Base-by-base conservation (phyloP, 2,888 invertebrate genomes). In the Agonopterix arenella region DNA sequence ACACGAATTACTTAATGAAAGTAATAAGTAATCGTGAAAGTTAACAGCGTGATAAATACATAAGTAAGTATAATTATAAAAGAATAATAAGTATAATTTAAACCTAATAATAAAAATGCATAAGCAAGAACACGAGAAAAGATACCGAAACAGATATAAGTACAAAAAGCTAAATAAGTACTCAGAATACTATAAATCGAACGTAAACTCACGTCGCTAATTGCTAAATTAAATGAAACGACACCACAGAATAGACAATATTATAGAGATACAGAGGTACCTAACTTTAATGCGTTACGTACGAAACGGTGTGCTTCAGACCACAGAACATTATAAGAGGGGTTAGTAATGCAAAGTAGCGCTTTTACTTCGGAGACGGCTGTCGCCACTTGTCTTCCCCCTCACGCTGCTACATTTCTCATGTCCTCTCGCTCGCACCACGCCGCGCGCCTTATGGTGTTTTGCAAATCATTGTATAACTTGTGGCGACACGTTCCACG, bases 131-230 rank as follows among this genome's bases (percentile, higher is more conserved):
- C 68, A 77, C 70, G 66, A 70, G 36, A 48, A 10, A 60, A 68
- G 52, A 59, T 47, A 58, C 62, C 70, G 64, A 66, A 57, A 68
- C 62, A 62, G 61, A 63, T 66, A 68, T 66, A 64, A 64, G 60
- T 64, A 73, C 72, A 71, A 60, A 40, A 44, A 40, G 53, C 59
- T 54, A 62, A 58, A 61, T 55, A 43, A 28, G 28, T 28, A 28
- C 28, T 28, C 28, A 7, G 28, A 28, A 28, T 28, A 28, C 28
- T 28, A 28, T 28, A 28, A 28, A 28, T 28, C 28, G 28, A 28
- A 54, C 58, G 61, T 60, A 63, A 66, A 59, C 59, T 58, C 76
- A 74, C 76, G 70, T 73, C 80, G 82, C 84, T 85, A 84, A 83
- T 84, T 78, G 84, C 79, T 82, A 80, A 40, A 46, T 40, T n/a